A percentile compares a stretch with the other conserved stretches of the same genome.
Evolutionary conservation across 1,140 invertebrate genomes (phyloP).

Genomic region (Oppia nitens): DNA sequence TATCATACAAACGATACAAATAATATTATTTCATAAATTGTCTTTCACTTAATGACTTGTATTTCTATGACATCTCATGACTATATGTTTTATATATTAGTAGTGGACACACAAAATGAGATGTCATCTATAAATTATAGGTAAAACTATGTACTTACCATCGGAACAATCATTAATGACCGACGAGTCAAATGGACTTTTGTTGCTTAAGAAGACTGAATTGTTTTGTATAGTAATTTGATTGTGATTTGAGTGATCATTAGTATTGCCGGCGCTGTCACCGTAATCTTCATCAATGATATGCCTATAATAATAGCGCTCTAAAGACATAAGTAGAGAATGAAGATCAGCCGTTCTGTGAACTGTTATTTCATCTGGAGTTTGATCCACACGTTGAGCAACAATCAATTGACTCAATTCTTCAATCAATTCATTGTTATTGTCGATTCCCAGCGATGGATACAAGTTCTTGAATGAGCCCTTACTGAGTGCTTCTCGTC

Average conservation of each 20-base stretch:
- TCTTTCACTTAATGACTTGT: not conserved
- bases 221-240: not conserved
- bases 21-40: not conserved
- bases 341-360: slow-evolving; percentile 19
- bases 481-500: slow-evolving; percentile 22
- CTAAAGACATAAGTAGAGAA: slow-evolving; percentile 13
- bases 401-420: slow-evolving; percentile 7
- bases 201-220: not conserved
- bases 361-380: not conserved
- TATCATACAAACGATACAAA: not conserved
- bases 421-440: not conserved
- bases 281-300: not conserved
- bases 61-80: too few species aligned
- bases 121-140: too few species aligned
- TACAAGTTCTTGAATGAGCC: slow-evolving; percentile 17
- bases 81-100: too few species aligned
- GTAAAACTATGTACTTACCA: too few species aligned
- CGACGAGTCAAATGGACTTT: not conserved
- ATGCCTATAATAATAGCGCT: slow-evolving; percentile 4
- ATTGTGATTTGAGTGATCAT: not conserved
- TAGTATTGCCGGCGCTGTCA: not conserved
- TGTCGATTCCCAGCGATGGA: slow-evolving; percentile 5
- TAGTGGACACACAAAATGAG: too few species aligned
- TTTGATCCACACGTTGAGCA: not conserved
- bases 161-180: not conserved